Evolutionary conservation across 2,797 vertebrate genomes (phyloP).

Genomic region (Propithecus perrieri): DNA sequence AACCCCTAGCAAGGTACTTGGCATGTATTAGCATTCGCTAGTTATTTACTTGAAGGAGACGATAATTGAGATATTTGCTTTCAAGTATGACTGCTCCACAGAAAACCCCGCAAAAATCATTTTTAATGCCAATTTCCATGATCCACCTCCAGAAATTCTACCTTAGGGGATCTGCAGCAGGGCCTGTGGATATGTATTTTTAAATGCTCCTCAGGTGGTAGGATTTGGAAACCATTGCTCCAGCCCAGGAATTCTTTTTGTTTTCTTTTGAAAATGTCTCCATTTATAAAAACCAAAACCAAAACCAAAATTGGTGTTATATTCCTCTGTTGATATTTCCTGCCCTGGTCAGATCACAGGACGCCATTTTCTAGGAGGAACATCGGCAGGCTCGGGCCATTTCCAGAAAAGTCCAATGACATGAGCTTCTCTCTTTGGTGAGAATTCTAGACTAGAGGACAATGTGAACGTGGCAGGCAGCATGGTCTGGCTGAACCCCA

Average conservation of each 20-base stretch:
- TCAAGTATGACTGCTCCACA: background rate
- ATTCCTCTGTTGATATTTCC: background rate
- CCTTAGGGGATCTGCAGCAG: background rate
- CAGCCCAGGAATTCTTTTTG: background rate
- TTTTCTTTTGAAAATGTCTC: background rate
- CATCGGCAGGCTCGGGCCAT: background rate
- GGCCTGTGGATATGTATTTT: background rate
- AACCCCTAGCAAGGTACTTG: background rate
- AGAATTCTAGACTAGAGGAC: background rate
- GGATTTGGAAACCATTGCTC: background rate
- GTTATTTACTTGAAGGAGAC: background rate
- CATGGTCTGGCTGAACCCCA: background rate
- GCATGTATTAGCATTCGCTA: accelerated
- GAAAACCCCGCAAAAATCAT: background rate
- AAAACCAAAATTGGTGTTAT: too few species aligned
- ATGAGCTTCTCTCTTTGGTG: background rate
- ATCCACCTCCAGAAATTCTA: background rate
- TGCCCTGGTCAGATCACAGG: background rate
- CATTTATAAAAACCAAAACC: background rate
- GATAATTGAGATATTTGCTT: background rate
- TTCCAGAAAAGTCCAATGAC: background rate
- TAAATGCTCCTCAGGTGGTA: background rate
- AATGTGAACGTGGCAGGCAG: background rate
- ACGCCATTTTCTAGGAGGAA: background rate
- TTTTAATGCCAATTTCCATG: background rate